Percentiles rank a stretch among this genome's conserved stretches.
Evolutionary conservation across 2,888 invertebrate genomes (phyloP).

Genomic region (Stenodera caucasica): DNA sequence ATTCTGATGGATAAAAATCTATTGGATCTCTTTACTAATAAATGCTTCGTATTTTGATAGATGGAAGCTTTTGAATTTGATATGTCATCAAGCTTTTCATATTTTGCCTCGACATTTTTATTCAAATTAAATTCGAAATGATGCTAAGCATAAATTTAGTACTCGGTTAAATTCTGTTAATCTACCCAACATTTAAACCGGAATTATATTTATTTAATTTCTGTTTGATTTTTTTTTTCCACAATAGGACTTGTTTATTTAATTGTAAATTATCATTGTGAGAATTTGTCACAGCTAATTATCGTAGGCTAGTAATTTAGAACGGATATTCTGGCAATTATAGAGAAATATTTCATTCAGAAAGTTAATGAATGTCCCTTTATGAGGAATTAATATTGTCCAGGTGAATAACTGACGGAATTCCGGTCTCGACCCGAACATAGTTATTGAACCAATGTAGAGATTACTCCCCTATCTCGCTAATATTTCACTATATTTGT

Average conservation of each 20-base stretch:
- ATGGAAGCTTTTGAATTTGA: background rate
- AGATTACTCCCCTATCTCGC: too few relatives aligned
- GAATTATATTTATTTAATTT: too few relatives aligned
- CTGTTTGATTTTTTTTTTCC: too few relatives aligned
- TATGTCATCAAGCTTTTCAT: background rate
- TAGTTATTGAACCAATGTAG: too few relatives aligned
- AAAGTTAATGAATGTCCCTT: conserved; percentile 32
- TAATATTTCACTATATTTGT: too few relatives aligned
- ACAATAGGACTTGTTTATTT: too few relatives aligned
- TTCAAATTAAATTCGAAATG: too few relatives aligned
- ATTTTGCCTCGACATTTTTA: too few relatives aligned
- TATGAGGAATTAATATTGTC: conserved; percentile 33
- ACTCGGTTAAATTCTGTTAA: too few relatives aligned
- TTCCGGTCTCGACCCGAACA: conserved; percentile 32
- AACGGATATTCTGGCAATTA: conserved; percentile 27
- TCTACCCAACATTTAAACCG: too few relatives aligned
- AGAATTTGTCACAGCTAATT: background rate
- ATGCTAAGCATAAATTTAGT: too few relatives aligned
- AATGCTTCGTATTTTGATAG: background rate
- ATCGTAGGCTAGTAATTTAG: conserved; percentile 7
- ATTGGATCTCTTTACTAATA: background rate
- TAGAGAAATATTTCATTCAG: conserved; percentile 29
- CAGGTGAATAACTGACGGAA: conserved; percentile 34
- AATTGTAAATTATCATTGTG: background rate
- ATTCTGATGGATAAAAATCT: background rate